These are phyloP conservation scores for Campoplex capitator DNA, from an alignment of 2,888 invertebrate genomes.

Conservation along the genomic window DNA sequence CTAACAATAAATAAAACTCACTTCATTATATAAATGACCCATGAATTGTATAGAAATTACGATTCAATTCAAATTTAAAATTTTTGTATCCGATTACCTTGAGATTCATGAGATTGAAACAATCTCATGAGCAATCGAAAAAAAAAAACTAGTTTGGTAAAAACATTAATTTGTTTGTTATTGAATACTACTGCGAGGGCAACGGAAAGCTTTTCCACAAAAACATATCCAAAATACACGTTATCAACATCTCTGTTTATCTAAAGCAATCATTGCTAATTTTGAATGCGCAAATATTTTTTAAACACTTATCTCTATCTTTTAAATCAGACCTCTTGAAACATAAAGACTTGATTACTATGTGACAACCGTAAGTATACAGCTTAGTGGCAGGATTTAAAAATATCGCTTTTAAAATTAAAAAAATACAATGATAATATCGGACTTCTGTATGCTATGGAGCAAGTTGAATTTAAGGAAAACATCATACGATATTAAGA, in stretches of 20 bases:
- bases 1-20: not conserved
- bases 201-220: not conserved
- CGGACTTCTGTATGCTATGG: not conserved
- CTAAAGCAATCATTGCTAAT: not conserved
- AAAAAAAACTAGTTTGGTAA: not conserved
- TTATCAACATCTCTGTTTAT: not conserved
- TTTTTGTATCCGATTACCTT: not conserved
- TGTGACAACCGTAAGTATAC: not conserved
- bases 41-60: not conserved
- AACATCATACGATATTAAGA: not conserved
- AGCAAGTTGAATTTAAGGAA: not conserved
- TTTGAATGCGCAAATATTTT: conserved; percentile 14
- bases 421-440: not conserved
- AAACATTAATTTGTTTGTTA: not conserved
- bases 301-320: not conserved
- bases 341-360: not conserved
- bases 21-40: not conserved
- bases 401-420: not conserved
- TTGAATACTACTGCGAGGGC: not conserved
- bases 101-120: not conserved
- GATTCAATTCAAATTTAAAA: not conserved
- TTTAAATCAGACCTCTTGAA: conserved; percentile 3
- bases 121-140: not conserved
- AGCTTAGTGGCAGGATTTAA: not conserved
- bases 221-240: not conserved